Conservation (phyloP, 2,797 vertebrate species). For the Oreortyx pictus region DNA sequence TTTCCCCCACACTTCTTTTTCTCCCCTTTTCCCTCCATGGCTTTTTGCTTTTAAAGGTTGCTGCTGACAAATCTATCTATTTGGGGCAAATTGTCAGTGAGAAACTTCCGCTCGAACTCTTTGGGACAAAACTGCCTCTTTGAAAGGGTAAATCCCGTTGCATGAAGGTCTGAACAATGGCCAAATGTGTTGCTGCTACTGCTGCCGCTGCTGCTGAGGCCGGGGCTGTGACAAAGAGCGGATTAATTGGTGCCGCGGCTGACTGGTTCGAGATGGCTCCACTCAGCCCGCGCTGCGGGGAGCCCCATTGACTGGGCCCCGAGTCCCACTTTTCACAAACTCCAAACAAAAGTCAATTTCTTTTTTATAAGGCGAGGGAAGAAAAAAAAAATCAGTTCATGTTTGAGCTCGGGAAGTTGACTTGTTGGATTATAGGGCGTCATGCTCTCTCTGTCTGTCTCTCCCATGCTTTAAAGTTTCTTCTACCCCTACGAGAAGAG, state of each 20-base stretch:
- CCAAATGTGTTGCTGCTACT: slow-evolving; percentile 96
- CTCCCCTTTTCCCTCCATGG: slow-evolving; percentile 75
- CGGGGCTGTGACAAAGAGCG: slow-evolving; percentile 96
- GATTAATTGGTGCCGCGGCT: slow-evolving; percentile 99
- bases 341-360: slow-evolving; percentile 99
- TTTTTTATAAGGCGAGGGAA: slow-evolving; percentile 90
- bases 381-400: slow-evolving; percentile 87
- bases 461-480: slow-evolving; percentile 76
- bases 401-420: slow-evolving; percentile 94
- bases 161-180: slow-evolving; percentile 98
- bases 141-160: slow-evolving; percentile 99
- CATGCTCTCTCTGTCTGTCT: slow-evolving; percentile 75
- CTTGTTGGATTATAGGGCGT: slow-evolving; percentile 85
- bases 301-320: slow-evolving; percentile 98
- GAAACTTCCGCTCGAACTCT: slow-evolving; percentile 99
- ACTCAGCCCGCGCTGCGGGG: slow-evolving; percentile 97
- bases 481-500: slow-evolving; percentile 64
- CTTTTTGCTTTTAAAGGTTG: slow-evolving; percentile 86
- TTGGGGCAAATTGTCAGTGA: slow-evolving; percentile 99
- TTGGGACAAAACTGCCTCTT: slow-evolving; percentile 99
- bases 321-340: slow-evolving; percentile 99
- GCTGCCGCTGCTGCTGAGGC: slow-evolving; percentile 86
- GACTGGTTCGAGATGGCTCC: slow-evolving; percentile 99
- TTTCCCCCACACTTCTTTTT: slow-evolving; percentile 34
- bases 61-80: slow-evolving; percentile 99